Base-by-base conservation (phyloP, 1,140 invertebrate species). In the Listronotus oregonensis region DNA sequence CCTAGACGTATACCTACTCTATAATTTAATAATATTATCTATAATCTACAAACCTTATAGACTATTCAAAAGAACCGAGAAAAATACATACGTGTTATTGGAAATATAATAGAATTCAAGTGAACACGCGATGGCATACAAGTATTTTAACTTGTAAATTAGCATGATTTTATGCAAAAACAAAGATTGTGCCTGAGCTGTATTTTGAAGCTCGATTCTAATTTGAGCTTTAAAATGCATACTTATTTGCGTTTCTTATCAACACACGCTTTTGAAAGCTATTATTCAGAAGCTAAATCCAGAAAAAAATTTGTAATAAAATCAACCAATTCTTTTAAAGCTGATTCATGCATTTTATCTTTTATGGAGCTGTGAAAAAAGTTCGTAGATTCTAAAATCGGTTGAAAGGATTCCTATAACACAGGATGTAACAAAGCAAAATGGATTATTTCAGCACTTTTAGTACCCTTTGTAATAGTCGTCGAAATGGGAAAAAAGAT, bases 71-170 rank as follows among this genome's bases (percentile, higher is more conserved):
- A 27, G 21, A 27, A 27, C 21, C 5, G 21, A 5, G 21, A 37
- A 37, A 37, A n/a, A n/a, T n/a, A 37, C 34, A 37, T 37, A 37
- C 1, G 11, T 10, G 32, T 52, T 52, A 52, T 34, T 52, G 9
- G 27, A 32, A 34, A n/a, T 6, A 15, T 52, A 15, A 12, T 51
- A 6, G 14, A 40, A 40, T 10, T 55, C 52, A 55, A 55, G 39
- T 31, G 37, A 18, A 40, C 52, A 55, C 54, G 54, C 54, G 54
- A 57, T n/a, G 18, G 54, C 18, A 44, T 57, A 44, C n/a, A n/a
- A n/a, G n/a, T n/a, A n/a, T 44, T 54, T 54, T 54, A 54, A 39
- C 32, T 15, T 15, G 51, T 39, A 54, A 54, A 54, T 27, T 14
- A 57, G 40, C 17, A 21, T 2, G 27, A 44, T 14, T 57, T 57